Percentiles rank a stretch among this genome's conserved stretches.
phyloP scores from a whole-genome alignment of 2,113 vertebrate genomes.

The Urocitellus parryii region DNA sequence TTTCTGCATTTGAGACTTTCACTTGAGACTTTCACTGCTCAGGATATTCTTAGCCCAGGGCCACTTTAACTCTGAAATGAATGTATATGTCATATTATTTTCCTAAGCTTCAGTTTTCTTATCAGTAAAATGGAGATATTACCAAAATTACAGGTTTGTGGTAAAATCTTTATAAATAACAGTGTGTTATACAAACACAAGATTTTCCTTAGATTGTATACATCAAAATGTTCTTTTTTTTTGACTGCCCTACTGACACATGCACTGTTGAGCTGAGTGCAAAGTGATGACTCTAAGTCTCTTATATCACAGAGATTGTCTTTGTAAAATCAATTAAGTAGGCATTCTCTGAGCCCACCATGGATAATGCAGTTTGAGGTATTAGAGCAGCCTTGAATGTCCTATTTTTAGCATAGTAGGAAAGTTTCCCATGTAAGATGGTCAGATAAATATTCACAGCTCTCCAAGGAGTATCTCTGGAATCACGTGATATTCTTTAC shows the following conservation, averaged over 20 bases:
- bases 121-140: conserved; percentile 15
- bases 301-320: not conserved
- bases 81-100: not conserved
- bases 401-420: not conserved
- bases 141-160: not conserved
- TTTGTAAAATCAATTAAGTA: conserved; percentile 15
- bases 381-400: not conserved
- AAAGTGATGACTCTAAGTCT: not conserved
- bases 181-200: not conserved
- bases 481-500: not conserved
- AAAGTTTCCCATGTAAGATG: not conserved
- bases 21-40: not conserved
- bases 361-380: not conserved
- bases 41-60: not conserved
- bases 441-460: not conserved
- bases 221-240: not conserved
- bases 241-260: not conserved
- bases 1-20: not conserved
- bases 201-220: not conserved
- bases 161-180: not conserved
- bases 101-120: not conserved
- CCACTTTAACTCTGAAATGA: not conserved
- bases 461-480: not conserved
- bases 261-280: not conserved
- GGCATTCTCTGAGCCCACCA: not conserved